Conservation (phyloP, 2,113 vertebrate species). For the Falco punctatus region DNA sequence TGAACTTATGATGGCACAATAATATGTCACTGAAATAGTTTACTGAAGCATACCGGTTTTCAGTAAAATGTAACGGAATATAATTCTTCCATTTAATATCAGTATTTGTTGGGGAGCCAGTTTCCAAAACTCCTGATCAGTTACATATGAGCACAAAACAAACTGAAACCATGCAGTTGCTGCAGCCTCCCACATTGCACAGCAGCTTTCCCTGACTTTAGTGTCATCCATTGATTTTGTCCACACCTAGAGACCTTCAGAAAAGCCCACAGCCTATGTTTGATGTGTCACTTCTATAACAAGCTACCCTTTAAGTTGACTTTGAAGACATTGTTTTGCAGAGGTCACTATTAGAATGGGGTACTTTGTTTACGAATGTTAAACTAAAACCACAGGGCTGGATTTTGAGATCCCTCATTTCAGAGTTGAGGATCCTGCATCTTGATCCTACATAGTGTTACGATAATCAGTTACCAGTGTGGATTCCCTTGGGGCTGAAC, state of each 20-base stretch:
- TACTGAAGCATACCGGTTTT: neutral
- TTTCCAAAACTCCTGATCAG: neutral
- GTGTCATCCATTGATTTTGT: neutral
- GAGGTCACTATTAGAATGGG: neutral
- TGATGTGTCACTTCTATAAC: neutral
- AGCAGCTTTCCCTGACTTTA: neutral
- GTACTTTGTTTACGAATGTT: neutral
- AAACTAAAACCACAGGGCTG: neutral
- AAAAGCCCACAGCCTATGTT: neutral
- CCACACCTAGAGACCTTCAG: neutral
- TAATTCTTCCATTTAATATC: neutral
- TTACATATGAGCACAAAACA: neutral
- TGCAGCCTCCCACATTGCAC: neutral
- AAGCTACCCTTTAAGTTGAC: neutral
- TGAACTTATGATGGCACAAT: neutral
- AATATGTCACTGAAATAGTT: neutral
- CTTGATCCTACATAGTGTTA: too few relatives aligned
- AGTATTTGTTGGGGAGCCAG: neutral
- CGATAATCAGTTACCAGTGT: neutral
- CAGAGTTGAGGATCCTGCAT: neutral
- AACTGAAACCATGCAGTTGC: neutral
- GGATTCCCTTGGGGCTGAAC: neutral
- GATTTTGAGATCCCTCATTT: neutral
- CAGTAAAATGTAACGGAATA: neutral
- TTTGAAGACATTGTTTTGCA: neutral